A percentile compares a stretch with the other conserved stretches of the same genome.
Evolutionary conservation across 1,140 invertebrate species (phyloP).

Genomic region (Diploscapter pachys): DNA sequence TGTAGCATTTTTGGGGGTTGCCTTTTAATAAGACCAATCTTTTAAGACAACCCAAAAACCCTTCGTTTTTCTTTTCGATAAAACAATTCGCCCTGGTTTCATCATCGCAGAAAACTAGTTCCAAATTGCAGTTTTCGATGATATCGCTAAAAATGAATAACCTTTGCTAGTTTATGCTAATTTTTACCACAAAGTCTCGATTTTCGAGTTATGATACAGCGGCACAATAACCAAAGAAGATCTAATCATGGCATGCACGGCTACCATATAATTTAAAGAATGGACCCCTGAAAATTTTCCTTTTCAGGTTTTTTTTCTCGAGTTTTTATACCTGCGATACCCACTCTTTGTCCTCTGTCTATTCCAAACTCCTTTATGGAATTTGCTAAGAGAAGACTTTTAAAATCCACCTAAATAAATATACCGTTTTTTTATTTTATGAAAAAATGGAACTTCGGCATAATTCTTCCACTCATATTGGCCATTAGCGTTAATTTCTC

Average conservation of each 20-base stretch:
- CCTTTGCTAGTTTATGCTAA: background rate
- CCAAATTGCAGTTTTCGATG: constrained; percentile 43
- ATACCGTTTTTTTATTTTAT: background rate
- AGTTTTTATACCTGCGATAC: constrained; percentile 13
- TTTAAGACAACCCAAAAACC: constrained; percentile 36
- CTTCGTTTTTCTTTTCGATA: constrained; percentile 15
- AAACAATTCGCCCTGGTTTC: constrained; percentile 38
- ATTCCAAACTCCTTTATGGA: background rate
- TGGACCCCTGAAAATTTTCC: constrained; percentile 43
- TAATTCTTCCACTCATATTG: constrained; percentile 18
- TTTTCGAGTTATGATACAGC: constrained; percentile 49
- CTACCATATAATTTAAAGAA: constrained; percentile 40
- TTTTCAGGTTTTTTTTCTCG: constrained; percentile 11
- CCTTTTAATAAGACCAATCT: constrained; percentile 34
- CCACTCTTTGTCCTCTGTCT: constrained; percentile 1
- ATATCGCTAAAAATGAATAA: constrained; percentile 40
- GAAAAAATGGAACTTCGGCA: background rate
- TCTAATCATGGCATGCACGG: constrained; percentile 27
- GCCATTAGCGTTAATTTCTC: constrained; percentile 20
- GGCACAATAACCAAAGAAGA: constrained; percentile 45
- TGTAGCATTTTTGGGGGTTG: constrained; percentile 10
- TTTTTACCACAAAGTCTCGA: constrained; percentile 44
- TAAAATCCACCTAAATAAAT: constrained; percentile 6
- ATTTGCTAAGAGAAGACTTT: background rate
- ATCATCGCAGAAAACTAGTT: constrained; percentile 47